Conservation (phyloP, 2,888 invertebrate species). For the Galeopsomyia nigrocyanea region DNA sequence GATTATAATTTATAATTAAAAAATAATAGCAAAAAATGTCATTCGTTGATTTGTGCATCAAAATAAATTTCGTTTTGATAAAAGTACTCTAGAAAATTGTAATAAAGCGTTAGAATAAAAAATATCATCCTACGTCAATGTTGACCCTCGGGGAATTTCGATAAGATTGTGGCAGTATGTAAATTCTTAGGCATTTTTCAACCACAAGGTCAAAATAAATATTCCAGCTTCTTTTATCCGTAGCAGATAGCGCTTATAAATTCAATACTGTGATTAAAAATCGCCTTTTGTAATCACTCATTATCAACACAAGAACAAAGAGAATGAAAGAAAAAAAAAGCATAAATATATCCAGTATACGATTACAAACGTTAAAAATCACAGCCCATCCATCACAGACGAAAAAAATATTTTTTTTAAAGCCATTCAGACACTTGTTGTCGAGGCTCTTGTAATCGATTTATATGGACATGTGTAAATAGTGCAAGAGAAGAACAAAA, state of each 20-base stretch:
- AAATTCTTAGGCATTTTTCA: not conserved
- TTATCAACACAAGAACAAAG: not conserved
- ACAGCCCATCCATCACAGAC: not conserved
- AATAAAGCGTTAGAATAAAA: constrained; percentile 5
- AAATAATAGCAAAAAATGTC: not conserved
- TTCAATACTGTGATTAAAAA: not conserved
- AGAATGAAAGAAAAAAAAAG: constrained; percentile 15
- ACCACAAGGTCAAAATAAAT: not conserved
- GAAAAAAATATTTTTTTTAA: too few relatives aligned
- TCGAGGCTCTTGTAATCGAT: constrained; percentile 38
- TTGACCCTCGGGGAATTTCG: too few relatives aligned
- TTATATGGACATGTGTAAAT: constrained; percentile 10
- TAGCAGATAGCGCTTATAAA: too few relatives aligned
- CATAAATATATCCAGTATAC: constrained; percentile 7
- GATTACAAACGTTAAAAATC: constrained; percentile 23
- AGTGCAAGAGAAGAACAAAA: not conserved
- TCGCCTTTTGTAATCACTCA: constrained; percentile 25
- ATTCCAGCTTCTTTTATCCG: too few relatives aligned
- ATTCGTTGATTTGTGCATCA: not conserved
- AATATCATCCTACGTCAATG: not conserved
- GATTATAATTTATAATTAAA: not conserved
- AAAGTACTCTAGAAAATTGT: constrained; percentile 5
- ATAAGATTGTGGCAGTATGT: too few relatives aligned
- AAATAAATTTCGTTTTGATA: constrained; percentile 9
- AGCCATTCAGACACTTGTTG: not conserved